Percentiles rank a stretch among this genome's conserved stretches.
These are phyloP conservation scores for Cassiopea andromeda DNA, from an alignment of 30 jellyfish, hydroid and myxozoan species.

Conservation along the genomic window DNA sequence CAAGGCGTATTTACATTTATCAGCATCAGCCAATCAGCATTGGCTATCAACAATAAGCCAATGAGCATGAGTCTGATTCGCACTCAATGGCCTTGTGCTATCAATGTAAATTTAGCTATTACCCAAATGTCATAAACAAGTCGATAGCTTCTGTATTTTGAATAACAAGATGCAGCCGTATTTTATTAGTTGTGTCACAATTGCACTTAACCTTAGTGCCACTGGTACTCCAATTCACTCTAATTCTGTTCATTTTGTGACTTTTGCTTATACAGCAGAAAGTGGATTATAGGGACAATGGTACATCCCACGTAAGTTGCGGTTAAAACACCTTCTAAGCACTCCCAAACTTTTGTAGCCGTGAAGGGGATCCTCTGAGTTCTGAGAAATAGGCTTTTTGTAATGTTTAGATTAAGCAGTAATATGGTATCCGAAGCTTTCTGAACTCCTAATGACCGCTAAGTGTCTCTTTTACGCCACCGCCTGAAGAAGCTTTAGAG, in stretches of 20 bases:
- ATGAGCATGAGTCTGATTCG: neutral
- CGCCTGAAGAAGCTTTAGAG: too few species aligned
- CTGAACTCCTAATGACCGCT: too few species aligned
- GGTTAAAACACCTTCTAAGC: too few species aligned
- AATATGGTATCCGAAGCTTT: too few species aligned
- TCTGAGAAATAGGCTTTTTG: too few species aligned
- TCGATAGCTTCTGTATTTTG: neutral
- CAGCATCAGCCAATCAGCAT: conserved; percentile 9
- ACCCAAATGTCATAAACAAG: neutral
- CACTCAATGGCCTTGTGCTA: neutral
- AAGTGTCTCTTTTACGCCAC: too few species aligned
- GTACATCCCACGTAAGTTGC: neutral
- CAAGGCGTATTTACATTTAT: conserved; percentile 11
- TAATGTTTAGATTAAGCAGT: too few species aligned
- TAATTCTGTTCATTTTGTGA: neutral
- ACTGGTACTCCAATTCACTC: neutral
- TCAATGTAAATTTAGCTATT: neutral
- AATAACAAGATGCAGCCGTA: neutral
- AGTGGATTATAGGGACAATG: neutral
- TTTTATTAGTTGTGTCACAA: neutral
- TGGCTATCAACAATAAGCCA: neutral
- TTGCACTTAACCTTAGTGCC: neutral
- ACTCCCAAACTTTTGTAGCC: too few species aligned
- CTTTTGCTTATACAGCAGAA: neutral
- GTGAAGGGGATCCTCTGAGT: too few species aligned